phyloP scores from a whole-genome alignment of 2,888 invertebrate genomes.

The Opisthograptis luteolata region DNA sequence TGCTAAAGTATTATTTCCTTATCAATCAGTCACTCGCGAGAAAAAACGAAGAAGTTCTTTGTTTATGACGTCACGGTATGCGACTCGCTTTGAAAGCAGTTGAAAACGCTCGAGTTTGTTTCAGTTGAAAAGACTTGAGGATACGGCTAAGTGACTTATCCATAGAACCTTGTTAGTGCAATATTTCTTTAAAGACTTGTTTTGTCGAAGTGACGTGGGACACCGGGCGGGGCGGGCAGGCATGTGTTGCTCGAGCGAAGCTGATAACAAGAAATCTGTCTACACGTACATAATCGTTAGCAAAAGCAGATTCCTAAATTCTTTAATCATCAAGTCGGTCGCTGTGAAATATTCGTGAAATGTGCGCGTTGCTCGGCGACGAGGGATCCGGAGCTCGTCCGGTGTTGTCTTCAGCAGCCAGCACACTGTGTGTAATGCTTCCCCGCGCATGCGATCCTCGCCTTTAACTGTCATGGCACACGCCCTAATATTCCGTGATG shows the following conservation, averaged over 20 bases:
- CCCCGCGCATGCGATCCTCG: conserved; percentile 53
- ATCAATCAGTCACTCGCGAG: conserved; percentile 7
- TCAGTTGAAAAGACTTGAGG: conserved; percentile 11
- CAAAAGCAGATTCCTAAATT: conserved; percentile 37
- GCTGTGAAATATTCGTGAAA: conserved; percentile 61
- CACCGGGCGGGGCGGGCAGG: conserved; percentile 13
- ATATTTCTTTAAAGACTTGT: conserved; percentile 8
- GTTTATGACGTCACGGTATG: conserved; percentile 21
- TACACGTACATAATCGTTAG: conserved; percentile 20
- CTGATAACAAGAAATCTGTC: conserved; percentile 25
- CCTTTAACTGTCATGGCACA: conserved; percentile 51
- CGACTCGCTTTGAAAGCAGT: conserved; percentile 4
- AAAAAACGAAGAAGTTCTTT: conserved; percentile 14
- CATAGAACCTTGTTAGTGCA: conserved; percentile 16
- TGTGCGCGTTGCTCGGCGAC: conserved; percentile 68
- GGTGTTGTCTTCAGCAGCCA: conserved; percentile 79
- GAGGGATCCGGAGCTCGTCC: conserved; percentile 75
- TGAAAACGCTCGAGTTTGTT: conserved; percentile 9
- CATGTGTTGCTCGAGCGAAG: conserved; percentile 18
- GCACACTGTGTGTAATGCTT: conserved; percentile 59
- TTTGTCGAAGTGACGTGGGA: conserved; percentile 19
- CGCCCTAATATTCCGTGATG: conserved; percentile 57
- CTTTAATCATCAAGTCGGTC: conserved; percentile 46
- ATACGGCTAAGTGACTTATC: conserved; percentile 21
- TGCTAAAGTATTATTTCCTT: conserved; percentile 3